Evolutionary conservation across 2,888 invertebrate genomes (phyloP), one percentile per base, ranked within the genome.

Genomic region (Timema podura): DNA sequence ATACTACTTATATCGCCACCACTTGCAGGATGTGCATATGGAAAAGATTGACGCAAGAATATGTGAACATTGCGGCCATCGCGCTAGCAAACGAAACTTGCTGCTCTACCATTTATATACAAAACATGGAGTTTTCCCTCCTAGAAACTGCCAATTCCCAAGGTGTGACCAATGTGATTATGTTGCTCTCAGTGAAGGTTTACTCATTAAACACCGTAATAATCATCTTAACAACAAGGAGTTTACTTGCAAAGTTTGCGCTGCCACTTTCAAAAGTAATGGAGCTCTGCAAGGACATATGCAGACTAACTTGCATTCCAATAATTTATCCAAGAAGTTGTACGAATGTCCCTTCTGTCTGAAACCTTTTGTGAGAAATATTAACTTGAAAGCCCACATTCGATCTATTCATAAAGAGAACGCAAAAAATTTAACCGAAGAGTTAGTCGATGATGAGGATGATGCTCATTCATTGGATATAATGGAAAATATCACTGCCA

Each of bases 31-130:
- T 67, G 73, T 91, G 0, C 94, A 94, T 76, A 88, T 89, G 77
- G 91, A 92, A 77, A 88, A 88, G 74, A 90, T 92, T 72, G 89
- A 93, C 78, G 82, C 88, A 2, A 86, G 88, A 57, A 87, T 93
- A 49, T 95, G 95, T 81, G 93, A 94, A 79, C 89, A 92, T 76
- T 95, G 95, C 81, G 95, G 94, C 0, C 88, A 91, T 78, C 89
- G 88, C 77, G 90, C 92, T 44, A 82, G 83, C 2, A 91, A 90
- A 77, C 85, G 91, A 74, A 90, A 91, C 75, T 86, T 90, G 73
- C 83, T 93, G 72, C 82, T 91, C 76, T 91, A 92, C 79, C 95
- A 95, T 79, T 82, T 92, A 79, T 91, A 90, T 76, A 88, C 89
- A 0, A 92, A 92, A 77, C 95, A 95, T 82, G 89, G 89, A 71